Evolutionary conservation across 1,140 invertebrate genomes (phyloP).

Genomic region (Agraylea sexmaculata): DNA sequence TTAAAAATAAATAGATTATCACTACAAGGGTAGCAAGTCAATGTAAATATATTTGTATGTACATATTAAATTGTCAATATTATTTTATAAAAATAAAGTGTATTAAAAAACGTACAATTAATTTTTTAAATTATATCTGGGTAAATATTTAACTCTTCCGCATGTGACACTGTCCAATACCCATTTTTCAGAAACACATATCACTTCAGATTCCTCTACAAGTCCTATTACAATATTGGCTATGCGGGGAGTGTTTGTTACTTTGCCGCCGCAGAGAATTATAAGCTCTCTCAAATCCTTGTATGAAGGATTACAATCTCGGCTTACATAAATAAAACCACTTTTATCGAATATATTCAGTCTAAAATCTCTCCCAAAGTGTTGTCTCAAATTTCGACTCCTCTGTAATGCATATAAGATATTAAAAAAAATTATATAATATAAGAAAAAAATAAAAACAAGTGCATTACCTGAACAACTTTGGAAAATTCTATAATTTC

Average conservation of each 20-base stretch:
- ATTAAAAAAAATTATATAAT: slow-evolving; percentile 11
- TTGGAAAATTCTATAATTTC: slow-evolving; percentile 34
- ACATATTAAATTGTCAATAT: too few species aligned
- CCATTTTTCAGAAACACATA: slow-evolving; percentile 33
- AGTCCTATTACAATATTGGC: slow-evolving; percentile 30
- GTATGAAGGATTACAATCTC: slow-evolving; percentile 23
- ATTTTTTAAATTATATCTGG: too few species aligned
- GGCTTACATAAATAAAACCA: slow-evolving; percentile 29
- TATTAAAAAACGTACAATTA: too few species aligned
- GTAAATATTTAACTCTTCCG: slow-evolving; percentile 13
- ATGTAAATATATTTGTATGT: too few species aligned
- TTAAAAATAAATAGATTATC: too few species aligned
- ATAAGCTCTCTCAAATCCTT: slow-evolving; percentile 32
- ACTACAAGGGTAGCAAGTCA: too few species aligned
- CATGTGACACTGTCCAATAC: slow-evolving; percentile 27
- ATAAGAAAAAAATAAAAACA: neutral
- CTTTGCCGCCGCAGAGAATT: slow-evolving; percentile 27
- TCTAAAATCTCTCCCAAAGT: slow-evolving; percentile 29
- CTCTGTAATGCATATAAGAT: slow-evolving; percentile 24
- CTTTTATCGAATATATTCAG: slow-evolving; percentile 31
- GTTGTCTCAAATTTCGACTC: slow-evolving; percentile 29
- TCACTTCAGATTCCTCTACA: slow-evolving; percentile 16
- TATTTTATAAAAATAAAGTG: too few species aligned
- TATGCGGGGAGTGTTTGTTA: slow-evolving; percentile 18
- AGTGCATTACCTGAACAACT: slow-evolving; percentile 29